Conservation (phyloP, 1,140 invertebrate species). For the Chironomus tepperi region DNA sequence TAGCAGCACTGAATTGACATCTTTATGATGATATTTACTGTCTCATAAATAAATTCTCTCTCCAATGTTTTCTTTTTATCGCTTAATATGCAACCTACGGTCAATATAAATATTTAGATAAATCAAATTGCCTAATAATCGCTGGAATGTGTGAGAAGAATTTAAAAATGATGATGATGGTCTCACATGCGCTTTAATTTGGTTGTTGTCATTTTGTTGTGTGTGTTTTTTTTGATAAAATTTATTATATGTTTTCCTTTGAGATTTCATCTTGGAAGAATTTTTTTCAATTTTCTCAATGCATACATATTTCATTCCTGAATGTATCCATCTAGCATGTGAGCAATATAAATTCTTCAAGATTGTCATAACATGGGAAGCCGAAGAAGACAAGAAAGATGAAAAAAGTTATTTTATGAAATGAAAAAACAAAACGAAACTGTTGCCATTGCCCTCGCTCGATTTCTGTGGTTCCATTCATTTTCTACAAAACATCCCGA, state of each 20-base stretch:
- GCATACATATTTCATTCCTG: background rate
- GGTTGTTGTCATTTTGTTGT: background rate
- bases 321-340: background rate
- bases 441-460: background rate
- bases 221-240: background rate
- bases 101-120: conserved; percentile 10
- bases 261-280: conserved; percentile 5
- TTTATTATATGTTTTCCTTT: conserved; percentile 9
- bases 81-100: background rate
- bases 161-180: background rate
- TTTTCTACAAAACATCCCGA: background rate
- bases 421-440: background rate
- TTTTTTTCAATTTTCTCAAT: background rate
- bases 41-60: background rate
- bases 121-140: background rate
- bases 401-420: background rate
- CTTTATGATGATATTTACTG: background rate
- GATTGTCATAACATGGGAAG: background rate
- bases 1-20: background rate
- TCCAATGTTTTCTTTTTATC: background rate
- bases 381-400: background rate
- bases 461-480: background rate
- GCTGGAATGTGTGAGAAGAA: background rate
- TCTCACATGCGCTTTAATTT: background rate
- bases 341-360: conserved; percentile 3